Base-by-base conservation (phyloP, 2,113 vertebrate genomes). In the Hydropotes inermis region DNA sequence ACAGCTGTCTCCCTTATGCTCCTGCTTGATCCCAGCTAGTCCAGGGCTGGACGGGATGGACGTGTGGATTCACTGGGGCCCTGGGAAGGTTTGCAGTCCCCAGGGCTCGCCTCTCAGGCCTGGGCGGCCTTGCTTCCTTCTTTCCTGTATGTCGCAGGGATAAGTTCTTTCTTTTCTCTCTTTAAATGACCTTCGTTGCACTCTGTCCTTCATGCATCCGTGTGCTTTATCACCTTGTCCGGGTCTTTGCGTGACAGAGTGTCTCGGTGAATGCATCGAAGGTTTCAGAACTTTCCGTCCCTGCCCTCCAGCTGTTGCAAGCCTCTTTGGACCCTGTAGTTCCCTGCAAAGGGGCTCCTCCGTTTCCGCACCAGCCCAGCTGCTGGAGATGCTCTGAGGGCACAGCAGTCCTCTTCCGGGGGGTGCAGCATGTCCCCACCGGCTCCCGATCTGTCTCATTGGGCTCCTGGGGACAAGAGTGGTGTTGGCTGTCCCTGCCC, bases 341-440 rank as follows among this genome's bases (percentile, higher is more conserved):
- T 33, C 47, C 84, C 25, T 81, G n/a, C 2, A 6, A 6, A 25
- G 60, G 52, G 25, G 13, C 2, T 3, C 45, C 86, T 82, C 23
- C 3, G 0, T 1, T 43, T 52, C 64, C 39, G 36, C 2, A 10
- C 39, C 11, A 28, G 30, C 25, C 13, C 10, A 1, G 52, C 17
- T 52, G 33, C 27, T 6, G 57, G 27, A 47, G 13, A 6, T 30
- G 6, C 9, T 25, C 39, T n/a, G 8, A 36, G 64, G 8, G 8
- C 28, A 54, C 45, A 28, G 45, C n/a, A 1, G 43, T 55, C 27
- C 14, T 45, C 61, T 83, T 28, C 90, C 21, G 3, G 36, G n/a
- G 54, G 8, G 12, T 0, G 28, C 17, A 47, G 33, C 4, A 2
- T 5, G 0, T 60, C 94, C 27, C n/a, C 9, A 2, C 2, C 1